These are phyloP conservation scores for Tipula unca DNA, from an alignment of 2,888 invertebrate genomes.

Conservation along the genomic window DNA sequence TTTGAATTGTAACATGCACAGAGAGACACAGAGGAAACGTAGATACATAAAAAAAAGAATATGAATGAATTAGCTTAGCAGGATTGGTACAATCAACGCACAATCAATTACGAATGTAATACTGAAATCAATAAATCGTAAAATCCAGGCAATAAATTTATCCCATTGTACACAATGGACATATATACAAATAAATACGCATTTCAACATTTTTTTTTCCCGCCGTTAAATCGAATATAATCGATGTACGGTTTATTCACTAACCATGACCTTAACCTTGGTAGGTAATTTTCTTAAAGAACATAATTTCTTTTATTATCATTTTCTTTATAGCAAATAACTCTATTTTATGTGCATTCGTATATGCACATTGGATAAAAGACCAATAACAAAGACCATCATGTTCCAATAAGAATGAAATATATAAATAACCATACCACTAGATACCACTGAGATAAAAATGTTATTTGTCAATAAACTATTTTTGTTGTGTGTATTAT, in stretches of 20 bases:
- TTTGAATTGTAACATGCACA: no score
- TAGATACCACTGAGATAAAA: neutral
- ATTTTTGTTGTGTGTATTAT: neutral
- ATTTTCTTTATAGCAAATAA: neutral
- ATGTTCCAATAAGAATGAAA: neutral
- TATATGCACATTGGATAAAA: neutral
- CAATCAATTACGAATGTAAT: no score
- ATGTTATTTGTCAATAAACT: neutral
- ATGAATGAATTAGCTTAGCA: no score
- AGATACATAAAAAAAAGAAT: no score
- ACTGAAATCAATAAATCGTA: neutral
- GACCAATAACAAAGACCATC: neutral
- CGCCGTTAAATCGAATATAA: neutral
- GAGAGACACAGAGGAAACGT: no score
- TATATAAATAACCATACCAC: neutral
- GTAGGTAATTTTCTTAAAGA: neutral
- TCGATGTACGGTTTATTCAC: neutral
- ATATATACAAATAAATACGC: neutral
- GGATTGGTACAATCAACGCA: no score
- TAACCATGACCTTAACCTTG: neutral
- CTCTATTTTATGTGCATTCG: neutral
- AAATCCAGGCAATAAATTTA: neutral
- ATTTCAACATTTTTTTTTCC: no score
- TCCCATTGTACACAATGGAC: neutral
- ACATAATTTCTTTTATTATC: neutral